Evolutionary conservation across 2,113 vertebrate genomes (phyloP), one percentile per base, ranked within the genome.

Genomic region (Trematocara marginatum): DNA sequence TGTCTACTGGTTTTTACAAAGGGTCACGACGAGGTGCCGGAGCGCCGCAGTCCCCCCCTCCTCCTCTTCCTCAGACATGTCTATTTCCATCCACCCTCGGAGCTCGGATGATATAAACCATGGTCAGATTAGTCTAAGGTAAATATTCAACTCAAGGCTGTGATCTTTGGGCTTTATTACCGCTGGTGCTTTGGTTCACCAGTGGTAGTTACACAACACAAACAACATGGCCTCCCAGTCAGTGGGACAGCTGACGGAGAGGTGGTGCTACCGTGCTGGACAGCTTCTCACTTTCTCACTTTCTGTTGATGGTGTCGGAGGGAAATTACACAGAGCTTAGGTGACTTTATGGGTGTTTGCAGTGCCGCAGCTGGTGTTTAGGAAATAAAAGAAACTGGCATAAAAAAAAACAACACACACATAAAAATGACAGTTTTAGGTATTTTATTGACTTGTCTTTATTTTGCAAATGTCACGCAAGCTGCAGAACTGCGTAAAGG

Each of bases 1-100:
- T 93, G 93, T 96, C 96, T 93, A 89, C 94, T 86, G 93, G 91
- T 94, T 96, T 95, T 95, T 64, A 78, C 89, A 93, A 91, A 91
- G 92, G 95, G 94, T 96, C 95, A 94, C 51, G 87, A 86, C 20
- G 83, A 96, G 94, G 94, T 93, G 93, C 79, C 45, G 13, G 76
- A 80, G 79, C 7, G 42, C 87, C 69, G 71, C 88, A 38, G 31
- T 10, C 53, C 20, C 26, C 26, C 54, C 26, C 57, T 10, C 42
- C 40, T 59, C 69, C 26, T 52, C n/a, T 80, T 85, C 88, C 79
- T 85, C 89, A 90, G 86, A 90, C 87, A 79, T 71, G 90, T 93
- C 94, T 89, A 86, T 66, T 91, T 90, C 79, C 86, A 89, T 93
- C 88, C 78, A 84, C 86, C 74, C 82, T 47, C 66, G 81, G 79